Evolutionary conservation across 2,888 invertebrate genomes (phyloP), one percentile per base, ranked within the genome.

Genomic region (Drosophila gaucha): DNA sequence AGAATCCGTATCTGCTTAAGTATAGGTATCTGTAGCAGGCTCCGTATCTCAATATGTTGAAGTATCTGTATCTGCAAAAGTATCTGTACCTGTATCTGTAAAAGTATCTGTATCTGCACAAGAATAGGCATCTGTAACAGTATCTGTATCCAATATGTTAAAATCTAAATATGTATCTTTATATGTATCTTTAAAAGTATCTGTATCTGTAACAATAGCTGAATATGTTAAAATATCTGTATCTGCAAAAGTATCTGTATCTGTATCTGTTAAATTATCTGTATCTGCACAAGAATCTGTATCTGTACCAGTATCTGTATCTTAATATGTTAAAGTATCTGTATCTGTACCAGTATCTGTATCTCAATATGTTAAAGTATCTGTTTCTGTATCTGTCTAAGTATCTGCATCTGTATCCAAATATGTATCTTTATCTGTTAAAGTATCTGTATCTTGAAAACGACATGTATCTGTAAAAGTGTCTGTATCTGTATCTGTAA

Each of bases 181-280:
- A 44, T 16, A 9, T 44, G 28, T 43, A 26, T 26, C 43, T 43
- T n/a, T n/a, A n/a, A n/a, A n/a, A n/a, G 26, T 43, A 26, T 16
- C 44, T 44, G 33, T 22, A 24, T 39, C 41, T 41, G 24, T 24
- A 41, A 22, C 39, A n/a, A n/a, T n/a, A n/a, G n/a, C n/a, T n/a
- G n/a, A n/a, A n/a, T n/a, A n/a, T 39, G 39, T n/a, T n/a, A n/a
- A n/a, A n/a, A n/a, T 39, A 38, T 38, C 39, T 39, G 39, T 39
- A 39, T 39, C 39, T 39, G 39, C 22, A 39, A 22, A 20, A 22
- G 39, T 39, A 22, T 39, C 39, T 39, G 39, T 39, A 39, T 39
- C 38, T 38, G 38, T 39, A 39, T 39, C 39, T 39, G 39, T 39
- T n/a, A n/a, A n/a, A n/a, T n/a, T n/a, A 41, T 41, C 24, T 41